Base-by-base conservation (phyloP, 1,140 invertebrate species). In the Lanistes nyassanus region DNA sequence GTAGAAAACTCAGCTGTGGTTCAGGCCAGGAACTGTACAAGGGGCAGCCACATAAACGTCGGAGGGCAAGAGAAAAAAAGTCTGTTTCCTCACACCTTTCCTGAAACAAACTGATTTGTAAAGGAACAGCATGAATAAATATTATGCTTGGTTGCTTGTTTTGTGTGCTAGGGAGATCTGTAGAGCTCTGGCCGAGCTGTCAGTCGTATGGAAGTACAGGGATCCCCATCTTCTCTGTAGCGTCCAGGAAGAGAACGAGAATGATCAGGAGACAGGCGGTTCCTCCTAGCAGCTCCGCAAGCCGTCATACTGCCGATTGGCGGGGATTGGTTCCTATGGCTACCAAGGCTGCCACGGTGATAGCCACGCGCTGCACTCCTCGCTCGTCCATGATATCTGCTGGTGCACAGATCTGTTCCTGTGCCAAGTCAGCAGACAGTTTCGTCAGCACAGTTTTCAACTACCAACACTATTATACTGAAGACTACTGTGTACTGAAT, bases 351-450 rank as follows among this genome's bases (percentile, higher is more conserved):
- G 80, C 79, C 47, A 83, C 79, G 51, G 84, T 85, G 62, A 83
- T 77, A 31, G 83, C 83, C 55, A 85, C 80, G 19, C 81, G 75
- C n/a, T 74, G 76, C 53, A 84, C 76, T 23, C 84, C 82, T 34
- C 79, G 80, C 72, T 85, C 84, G 56, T 85, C 84, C 68, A 85
- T 78, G 69, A 85, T 82, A 73, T 85, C 84, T 62, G 84, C 80
- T 39, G 82, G 78, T 67, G 75, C 78, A 79, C 84, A 85, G 21
- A 84, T 78, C 72, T 84, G 84, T 51, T 82, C 82, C 84, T 85
- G 76, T 51, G 23, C 36, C 42, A 47, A 47, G 42, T 47, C 19
- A 47, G 42, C 42, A 47, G 9, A 47, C 42, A 47, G 23, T 60
- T 11, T 16, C 23, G 11, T 16, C 58, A 60, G 31, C 23, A n/a